Evolutionary conservation across 2,113 vertebrate genomes (phyloP).

Genomic region (Agelaius tricolor): DNA sequence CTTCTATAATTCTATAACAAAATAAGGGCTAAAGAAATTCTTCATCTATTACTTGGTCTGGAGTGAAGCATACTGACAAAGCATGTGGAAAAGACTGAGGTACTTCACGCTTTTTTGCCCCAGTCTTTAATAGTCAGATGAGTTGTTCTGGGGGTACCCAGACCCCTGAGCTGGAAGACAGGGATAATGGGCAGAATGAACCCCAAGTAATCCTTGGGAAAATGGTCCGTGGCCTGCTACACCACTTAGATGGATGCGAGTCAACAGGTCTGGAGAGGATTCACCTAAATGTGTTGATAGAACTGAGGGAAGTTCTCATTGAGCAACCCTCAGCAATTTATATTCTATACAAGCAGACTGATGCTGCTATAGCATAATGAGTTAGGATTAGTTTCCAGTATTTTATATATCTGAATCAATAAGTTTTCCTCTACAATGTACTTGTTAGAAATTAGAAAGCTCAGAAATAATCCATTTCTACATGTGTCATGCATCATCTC

Average conservation of each 20-base stretch:
- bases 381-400: neutral
- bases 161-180: neutral
- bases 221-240: neutral
- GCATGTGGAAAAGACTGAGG: neutral
- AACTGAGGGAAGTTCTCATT: neutral
- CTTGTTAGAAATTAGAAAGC: neutral
- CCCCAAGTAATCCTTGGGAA: neutral
- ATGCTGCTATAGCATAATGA: neutral
- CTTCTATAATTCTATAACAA: neutral
- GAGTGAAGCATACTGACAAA: neutral
- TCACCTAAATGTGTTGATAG: neutral
- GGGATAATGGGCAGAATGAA: neutral
- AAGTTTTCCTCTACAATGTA: neutral
- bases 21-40: neutral
- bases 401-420: neutral
- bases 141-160: accelerated
- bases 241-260: neutral
- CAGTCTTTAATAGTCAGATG: neutral
- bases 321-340: neutral
- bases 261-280: accelerated
- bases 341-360: neutral
- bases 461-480: neutral
- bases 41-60: neutral
- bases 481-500: neutral
- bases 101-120: neutral